phyloP scores from a whole-genome alignment of 2,797 vertebrate genomes.

The Iguana delicatissima region DNA sequence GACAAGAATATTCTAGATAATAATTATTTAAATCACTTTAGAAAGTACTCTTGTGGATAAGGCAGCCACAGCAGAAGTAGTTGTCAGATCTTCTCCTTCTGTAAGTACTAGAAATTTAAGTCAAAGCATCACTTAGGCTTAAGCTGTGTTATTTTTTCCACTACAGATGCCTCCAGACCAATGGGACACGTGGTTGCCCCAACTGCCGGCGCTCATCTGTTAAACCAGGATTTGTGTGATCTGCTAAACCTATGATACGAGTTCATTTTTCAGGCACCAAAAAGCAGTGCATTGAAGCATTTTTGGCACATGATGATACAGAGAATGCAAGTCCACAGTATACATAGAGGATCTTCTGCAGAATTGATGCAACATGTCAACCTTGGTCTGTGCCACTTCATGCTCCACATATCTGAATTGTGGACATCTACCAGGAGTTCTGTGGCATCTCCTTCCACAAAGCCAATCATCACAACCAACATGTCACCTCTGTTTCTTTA shows the following conservation, averaged over 20 bases:
- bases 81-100: background rate
- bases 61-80: background rate
- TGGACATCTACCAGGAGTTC: background rate
- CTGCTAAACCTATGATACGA: background rate
- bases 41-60: background rate
- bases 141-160: constrained; percentile 17
- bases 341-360: constrained; percentile 13
- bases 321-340: background rate
- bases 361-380: constrained; percentile 1
- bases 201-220: constrained; percentile 94
- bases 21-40: background rate
- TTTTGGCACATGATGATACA: background rate
- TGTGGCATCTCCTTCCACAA: constrained; percentile 3
- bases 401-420: constrained; percentile 1
- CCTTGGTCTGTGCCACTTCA: constrained; percentile 1
- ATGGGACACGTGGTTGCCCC: constrained; percentile 92
- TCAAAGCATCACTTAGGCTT: background rate
- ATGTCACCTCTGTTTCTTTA: background rate
- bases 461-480: background rate
- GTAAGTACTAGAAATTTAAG: background rate
- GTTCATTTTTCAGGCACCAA: background rate
- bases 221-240: constrained; percentile 98
- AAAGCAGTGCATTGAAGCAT: background rate
- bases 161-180: constrained; percentile 93
- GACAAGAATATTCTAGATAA: background rate